Evolutionary conservation across 2,888 invertebrate species (phyloP), one percentile per base, ranked within the genome.

Genomic region (Seira musarum): DNA sequence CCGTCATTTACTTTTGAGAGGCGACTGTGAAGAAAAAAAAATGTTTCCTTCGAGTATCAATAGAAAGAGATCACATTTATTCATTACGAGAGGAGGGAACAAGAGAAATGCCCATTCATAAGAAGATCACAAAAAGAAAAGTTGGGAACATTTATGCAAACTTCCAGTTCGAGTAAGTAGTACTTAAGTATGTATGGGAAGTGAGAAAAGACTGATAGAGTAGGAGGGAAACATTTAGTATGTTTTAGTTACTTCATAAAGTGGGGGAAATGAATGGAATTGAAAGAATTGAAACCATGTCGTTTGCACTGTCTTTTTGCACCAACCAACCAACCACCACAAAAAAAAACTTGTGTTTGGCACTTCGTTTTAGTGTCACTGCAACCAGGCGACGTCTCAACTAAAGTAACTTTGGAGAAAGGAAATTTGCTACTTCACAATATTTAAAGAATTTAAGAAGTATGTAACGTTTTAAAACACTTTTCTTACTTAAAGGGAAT

Each of bases 201-300:
- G 30, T 30, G 30, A 30, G 30, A 30, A n/a, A 30, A 30, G 30
- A 30, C 30, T 30, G 30, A 53, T 53, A 53, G 53, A 53, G 30
- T 30, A 73, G 53, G 17, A 53, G 53, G 17, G 15, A 53, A 79
- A 68, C 64, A 73, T 79, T 79, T 68, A 79, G 73, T 72, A 79
- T 67, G 17, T 79, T 79, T 79, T 64, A 79, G 79, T 79, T 78
- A 67, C 69, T 67, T 60, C 65, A 40, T 71, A 63, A 13, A n/a
- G 17, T 13, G 17, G 53, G 63, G 79, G 67, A 72, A 79, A 72
- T 79, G 79, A 79, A 68, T 73, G 73, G 73, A 60, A 30, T 63
- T 68, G 22, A 57, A 73, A 57, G 71, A 63, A 53, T 21, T 61
- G 63, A 53, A 79, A 79, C 73, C 72, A 63, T 61, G 71, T 53